Base-by-base conservation (phyloP, 53 echinoderm and acorn worm species). In the Temnopleurus reevesii region DNA sequence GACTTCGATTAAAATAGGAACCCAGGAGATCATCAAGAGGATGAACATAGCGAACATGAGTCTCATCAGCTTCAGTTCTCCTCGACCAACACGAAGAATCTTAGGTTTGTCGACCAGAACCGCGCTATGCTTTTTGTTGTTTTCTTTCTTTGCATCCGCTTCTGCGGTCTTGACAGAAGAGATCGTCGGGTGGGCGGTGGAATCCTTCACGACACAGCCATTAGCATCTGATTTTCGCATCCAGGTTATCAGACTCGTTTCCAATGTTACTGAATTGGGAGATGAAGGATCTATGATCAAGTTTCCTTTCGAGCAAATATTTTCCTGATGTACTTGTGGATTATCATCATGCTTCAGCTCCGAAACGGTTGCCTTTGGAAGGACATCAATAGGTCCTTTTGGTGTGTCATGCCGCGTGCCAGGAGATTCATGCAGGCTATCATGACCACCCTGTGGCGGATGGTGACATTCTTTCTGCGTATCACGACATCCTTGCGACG, bases 51-150 rank as follows among this genome's bases (percentile, higher is more conserved):
- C 30, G 2, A 81, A 26, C 81, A 81, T 81, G 8, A 81, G 81
- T 28, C 81, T 29, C 45, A 81, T 81, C 19, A 81, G 31, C 53
- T 81, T 81, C 4, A 81, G 47, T 51, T 81, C 81, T 4, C 81
- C 54, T 46, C 81, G 81, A 81, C 81, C 81, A 28, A 53, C 53
- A 28, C 53, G 49, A 17, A 51, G 49, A 31, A 31, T 81, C 31
- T 53, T 53, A 0, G 49, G 81, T 28, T 81, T 81, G 18, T 51
- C 31, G 19, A 31, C 27, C 30, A 25, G n/a, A 1, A 43, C 77
- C 24, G 25, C n/a, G 77, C 24, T 46, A 4, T 12, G 77, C 25
- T 31, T 31, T 9, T 63, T 63, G 21, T 26, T 26, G 25, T 6
- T 46, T 45, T 43, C 46, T 77, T 43, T 77, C 5, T 6, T 46